phyloP scores from a whole-genome alignment of 2,113 vertebrate species.

The Eubucco bourcierii region DNA sequence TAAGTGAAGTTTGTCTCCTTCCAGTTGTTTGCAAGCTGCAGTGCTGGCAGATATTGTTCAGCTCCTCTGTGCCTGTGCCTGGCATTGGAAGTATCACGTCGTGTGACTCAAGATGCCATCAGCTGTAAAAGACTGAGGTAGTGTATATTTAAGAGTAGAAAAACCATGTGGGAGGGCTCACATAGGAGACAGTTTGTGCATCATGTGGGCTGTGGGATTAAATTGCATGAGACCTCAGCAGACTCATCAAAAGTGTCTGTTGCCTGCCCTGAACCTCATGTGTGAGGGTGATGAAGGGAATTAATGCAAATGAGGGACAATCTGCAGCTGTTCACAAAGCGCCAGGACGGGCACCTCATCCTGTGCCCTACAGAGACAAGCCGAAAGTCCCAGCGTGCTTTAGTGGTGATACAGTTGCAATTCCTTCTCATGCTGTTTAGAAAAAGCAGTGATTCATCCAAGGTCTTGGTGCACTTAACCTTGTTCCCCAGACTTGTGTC shows the following conservation, averaged over 20 bases:
- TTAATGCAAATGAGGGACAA: not conserved
- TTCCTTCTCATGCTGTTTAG: not conserved
- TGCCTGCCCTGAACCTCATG: not conserved
- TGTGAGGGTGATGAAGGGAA: not conserved
- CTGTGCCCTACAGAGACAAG: not conserved
- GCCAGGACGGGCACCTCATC: not conserved
- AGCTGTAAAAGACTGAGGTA: slow-evolving; percentile 47
- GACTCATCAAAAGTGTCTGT: not conserved
- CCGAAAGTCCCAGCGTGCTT: not conserved
- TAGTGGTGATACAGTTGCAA: not conserved
- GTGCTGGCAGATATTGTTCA: not conserved
- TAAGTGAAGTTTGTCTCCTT: slow-evolving; percentile 22
- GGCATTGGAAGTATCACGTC: not conserved
- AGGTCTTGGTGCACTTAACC: not conserved
- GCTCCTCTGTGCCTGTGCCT: not conserved
- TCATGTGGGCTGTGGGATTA: not conserved
- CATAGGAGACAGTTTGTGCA: not conserved
- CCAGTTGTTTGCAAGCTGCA: slow-evolving; percentile 28
- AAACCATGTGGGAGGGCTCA: not conserved
- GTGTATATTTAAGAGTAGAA: not conserved
- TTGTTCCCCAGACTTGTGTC: not conserved
- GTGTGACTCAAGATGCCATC: not conserved
- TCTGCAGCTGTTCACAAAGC: not conserved
- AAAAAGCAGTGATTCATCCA: not conserved
- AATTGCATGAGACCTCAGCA: not conserved